phyloP scores from a whole-genome alignment of 2,113 vertebrate species.

The Notothenia coriiceps region DNA sequence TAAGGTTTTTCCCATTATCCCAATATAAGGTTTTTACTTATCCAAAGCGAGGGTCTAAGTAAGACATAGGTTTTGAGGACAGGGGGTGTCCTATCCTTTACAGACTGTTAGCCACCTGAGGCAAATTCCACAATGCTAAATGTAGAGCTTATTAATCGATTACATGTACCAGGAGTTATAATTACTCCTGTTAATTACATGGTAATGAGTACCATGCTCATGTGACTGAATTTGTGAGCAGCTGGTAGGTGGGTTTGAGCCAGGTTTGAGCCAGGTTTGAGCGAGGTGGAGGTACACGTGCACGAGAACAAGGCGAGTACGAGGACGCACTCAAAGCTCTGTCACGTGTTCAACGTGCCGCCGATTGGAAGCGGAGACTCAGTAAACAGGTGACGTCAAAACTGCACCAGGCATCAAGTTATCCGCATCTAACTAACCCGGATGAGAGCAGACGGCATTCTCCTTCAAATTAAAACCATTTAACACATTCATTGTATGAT shows the following conservation, averaged over 20 bases:
- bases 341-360: conserved; percentile 73
- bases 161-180: too few relatives aligned
- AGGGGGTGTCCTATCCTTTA: too few relatives aligned
- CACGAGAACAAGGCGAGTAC: conserved; percentile 46
- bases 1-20: too few relatives aligned
- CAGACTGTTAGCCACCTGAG: too few relatives aligned
- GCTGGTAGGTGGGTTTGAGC: neutral
- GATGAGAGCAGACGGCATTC: fast-evolving
- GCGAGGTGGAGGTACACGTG: conserved; percentile 14
- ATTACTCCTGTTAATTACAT: neutral
- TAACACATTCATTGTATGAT: neutral
- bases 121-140: too few relatives aligned
- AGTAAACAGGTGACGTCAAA: conserved; percentile 80
- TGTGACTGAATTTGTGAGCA: too few relatives aligned
- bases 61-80: too few relatives aligned
- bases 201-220: neutral
- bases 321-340: conserved; percentile 42
- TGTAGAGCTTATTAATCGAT: too few relatives aligned
- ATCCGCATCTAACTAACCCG: neutral
- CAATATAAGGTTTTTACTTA: too few relatives aligned
- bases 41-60: too few relatives aligned
- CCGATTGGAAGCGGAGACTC: conserved; percentile 38
- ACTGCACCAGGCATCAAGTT: conserved; percentile 41
- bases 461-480: conserved; percentile 25
- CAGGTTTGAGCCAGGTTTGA: neutral